Conservation (phyloP, 2,888 invertebrate genomes). For the Kuschelorhynchus macadamiae region DNA sequence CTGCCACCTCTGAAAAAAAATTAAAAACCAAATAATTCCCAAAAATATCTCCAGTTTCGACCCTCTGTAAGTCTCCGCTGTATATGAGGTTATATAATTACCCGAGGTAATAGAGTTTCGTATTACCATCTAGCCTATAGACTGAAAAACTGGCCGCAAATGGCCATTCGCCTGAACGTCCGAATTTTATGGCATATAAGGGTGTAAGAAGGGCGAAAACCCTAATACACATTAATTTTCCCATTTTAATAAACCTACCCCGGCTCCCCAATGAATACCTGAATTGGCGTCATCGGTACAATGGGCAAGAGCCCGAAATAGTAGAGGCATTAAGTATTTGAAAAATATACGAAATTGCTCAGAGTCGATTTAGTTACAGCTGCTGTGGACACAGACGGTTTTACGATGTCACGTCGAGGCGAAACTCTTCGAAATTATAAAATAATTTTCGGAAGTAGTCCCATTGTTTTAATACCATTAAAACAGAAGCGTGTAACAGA, state of each 20-base stretch:
- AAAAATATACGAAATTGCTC: not conserved
- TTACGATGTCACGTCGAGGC: no score
- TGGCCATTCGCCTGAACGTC: slow-evolving; percentile 38
- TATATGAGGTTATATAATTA: no score
- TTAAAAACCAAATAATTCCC: no score
- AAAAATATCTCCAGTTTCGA: no score
- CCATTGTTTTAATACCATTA: no score
- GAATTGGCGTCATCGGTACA: slow-evolving; percentile 23
- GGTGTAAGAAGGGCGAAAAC: slow-evolving; percentile 31
- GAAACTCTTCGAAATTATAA: no score
- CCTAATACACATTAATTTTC: slow-evolving; percentile 48
- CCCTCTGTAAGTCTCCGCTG: no score
- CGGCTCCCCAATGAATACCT: slow-evolving; percentile 43
- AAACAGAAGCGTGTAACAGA: no score
- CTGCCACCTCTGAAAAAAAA: no score
- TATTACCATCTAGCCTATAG: not conserved
- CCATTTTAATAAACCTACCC: slow-evolving; percentile 47
- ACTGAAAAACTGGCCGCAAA: not conserved
- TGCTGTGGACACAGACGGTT: no score
- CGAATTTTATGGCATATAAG: slow-evolving; percentile 44
- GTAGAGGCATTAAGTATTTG: not conserved
- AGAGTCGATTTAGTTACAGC: no score
- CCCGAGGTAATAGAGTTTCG: not conserved
- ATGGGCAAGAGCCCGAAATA: slow-evolving; percentile 3
- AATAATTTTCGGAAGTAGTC: no score